A percentile compares a stretch with the other conserved stretches of the same genome.
phyloP scores from a whole-genome alignment of 2,113 vertebrate genomes.

The Progne subis region DNA sequence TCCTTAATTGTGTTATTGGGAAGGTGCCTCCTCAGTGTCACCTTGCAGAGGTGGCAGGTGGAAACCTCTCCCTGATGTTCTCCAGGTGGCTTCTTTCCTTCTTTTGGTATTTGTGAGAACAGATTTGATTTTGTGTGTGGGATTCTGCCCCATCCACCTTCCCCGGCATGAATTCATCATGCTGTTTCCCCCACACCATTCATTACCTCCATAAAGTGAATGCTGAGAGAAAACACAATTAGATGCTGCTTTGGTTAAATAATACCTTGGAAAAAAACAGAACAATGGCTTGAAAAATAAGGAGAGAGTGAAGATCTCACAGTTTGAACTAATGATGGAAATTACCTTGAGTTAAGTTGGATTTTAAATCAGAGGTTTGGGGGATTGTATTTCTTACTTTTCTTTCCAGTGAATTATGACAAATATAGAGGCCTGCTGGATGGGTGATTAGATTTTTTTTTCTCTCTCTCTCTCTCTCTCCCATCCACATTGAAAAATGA shows the following conservation, averaged over 20 bases:
- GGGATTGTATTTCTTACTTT: not conserved
- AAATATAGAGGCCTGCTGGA: conserved; percentile 57
- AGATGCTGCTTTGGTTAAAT: conserved; percentile 72
- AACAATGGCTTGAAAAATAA: conserved; percentile 57
- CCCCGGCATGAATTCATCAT: conserved; percentile 29
- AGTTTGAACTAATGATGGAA: conserved; percentile 67
- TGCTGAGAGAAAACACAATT: conserved; percentile 69
- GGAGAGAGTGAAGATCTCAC: not conserved
- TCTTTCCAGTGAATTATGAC: conserved; percentile 58
- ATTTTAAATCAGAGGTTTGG: conserved; percentile 52
- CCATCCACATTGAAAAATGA: conserved; percentile 70
- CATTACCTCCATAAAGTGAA: conserved; percentile 63
- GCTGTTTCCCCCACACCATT: conserved; percentile 36
- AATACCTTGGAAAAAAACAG: conserved; percentile 56
- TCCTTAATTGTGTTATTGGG: conserved; percentile 5
- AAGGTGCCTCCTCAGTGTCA: not conserved
- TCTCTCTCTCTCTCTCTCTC: not conserved
- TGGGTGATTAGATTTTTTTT: conserved; percentile 73
- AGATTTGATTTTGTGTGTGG: not conserved
- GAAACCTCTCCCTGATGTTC: not conserved
- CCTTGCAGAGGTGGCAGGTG: not conserved
- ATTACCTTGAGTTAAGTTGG: conserved; percentile 59
- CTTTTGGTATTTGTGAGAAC: conserved; percentile 14
- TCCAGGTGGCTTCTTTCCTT: not conserved
- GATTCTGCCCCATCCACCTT: conserved; percentile 46